Conservation (phyloP, 2,888 invertebrate genomes). For the Pachycephus smyrnensis region DNA sequence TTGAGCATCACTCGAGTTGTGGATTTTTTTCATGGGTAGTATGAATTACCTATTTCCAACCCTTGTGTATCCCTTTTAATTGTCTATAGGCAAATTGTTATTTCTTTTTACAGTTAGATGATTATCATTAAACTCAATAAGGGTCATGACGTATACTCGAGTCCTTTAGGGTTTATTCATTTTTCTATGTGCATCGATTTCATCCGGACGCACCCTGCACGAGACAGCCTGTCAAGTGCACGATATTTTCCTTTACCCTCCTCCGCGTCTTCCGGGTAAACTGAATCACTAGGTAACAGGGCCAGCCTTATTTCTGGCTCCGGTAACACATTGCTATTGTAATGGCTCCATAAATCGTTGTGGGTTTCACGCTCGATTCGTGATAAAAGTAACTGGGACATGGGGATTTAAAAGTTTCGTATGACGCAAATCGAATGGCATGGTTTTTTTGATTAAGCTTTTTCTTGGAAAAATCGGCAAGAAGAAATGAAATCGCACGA, state of each 20-base stretch:
- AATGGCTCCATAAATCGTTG: not conserved
- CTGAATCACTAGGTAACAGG: conserved; percentile 21
- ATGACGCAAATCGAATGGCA: not conserved
- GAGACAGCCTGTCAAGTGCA: conserved; percentile 19
- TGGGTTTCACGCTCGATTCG: not conserved
- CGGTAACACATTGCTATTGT: not conserved
- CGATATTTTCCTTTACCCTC: conserved; percentile 7
- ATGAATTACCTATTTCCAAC: not conserved
- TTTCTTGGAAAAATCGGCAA: not conserved
- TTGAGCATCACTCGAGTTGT: not conserved
- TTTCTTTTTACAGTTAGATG: not conserved
- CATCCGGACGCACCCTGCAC: conserved; percentile 3
- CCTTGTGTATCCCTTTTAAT: not conserved
- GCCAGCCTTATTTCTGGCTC: conserved; percentile 9
- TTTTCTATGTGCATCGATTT: not conserved
- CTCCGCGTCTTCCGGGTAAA: not conserved
- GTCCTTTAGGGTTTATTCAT: not conserved
- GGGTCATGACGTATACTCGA: not conserved
- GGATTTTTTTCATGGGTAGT: not conserved
- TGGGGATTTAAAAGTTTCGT: not conserved
- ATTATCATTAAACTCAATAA: not conserved
- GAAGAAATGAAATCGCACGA: not conserved
- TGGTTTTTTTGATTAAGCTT: not conserved
- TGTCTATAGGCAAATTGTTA: not conserved
- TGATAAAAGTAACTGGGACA: not conserved